phyloP scores from a whole-genome alignment of 2,797 vertebrate species.

The Chiloscyllium punctatum region DNA sequence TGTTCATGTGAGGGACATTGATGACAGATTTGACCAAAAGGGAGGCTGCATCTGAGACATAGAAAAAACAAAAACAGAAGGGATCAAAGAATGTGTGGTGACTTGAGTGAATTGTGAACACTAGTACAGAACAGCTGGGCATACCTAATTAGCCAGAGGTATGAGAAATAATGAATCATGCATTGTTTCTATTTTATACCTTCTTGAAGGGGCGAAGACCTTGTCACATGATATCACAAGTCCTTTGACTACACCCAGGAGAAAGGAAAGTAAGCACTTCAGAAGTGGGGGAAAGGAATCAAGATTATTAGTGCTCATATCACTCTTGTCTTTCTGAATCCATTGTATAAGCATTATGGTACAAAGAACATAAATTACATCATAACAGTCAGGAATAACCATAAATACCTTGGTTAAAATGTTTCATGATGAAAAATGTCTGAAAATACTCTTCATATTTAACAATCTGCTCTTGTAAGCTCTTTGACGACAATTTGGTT shows the following conservation, averaged over 20 bases:
- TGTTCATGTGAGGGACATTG: not conserved
- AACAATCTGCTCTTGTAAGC: conserved; percentile 6
- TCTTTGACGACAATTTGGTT: not conserved
- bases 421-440: not conserved
- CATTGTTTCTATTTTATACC: not conserved
- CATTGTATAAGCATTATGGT: not conserved
- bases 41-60: not conserved
- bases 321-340: not conserved
- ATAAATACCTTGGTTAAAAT: not conserved
- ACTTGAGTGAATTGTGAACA: not conserved
- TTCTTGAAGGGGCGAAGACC: not conserved
- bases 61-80: not conserved
- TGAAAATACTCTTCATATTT: not conserved
- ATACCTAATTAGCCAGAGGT: not conserved
- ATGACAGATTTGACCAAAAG: not conserved
- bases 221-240: not conserved
- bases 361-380: not conserved
- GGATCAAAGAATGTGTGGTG: not conserved
- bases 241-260: not conserved
- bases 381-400: not conserved
- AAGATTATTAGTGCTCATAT: not conserved
- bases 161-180: not conserved
- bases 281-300: not conserved
- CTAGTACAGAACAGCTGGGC: not conserved
- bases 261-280: conserved; percentile 2